Conservation (phyloP, 2,888 invertebrate species). For the Podotricha telesiphe region DNA sequence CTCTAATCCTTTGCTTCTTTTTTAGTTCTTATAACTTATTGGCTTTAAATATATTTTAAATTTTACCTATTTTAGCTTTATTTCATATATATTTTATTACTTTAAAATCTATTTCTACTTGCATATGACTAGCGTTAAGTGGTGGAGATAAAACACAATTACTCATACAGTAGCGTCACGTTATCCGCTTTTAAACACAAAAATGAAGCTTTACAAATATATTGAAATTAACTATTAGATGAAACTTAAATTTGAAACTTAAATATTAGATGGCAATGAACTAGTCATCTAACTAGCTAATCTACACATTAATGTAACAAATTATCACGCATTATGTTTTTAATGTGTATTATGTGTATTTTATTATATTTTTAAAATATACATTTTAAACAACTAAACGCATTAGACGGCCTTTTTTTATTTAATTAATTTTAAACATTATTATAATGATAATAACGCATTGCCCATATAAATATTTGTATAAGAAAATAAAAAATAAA, state of each 20-base stretch:
- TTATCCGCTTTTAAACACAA: slow-evolving; percentile 21
- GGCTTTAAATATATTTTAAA: not conserved
- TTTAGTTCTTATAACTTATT: not conserved
- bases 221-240: no score
- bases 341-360: no score
- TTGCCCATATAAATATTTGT: not conserved
- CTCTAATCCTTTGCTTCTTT: no score
- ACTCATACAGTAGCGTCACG: slow-evolving; percentile 16
- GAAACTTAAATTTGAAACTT: no score
- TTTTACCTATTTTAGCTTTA: not conserved
- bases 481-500: slow-evolving; percentile 9
- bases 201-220: not conserved
- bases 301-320: no score
- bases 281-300: no score
- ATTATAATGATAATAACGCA: not conserved
- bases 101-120: not conserved
- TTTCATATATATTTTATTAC: not conserved
- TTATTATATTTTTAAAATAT: no score
- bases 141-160: slow-evolving; percentile 20
- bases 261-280: no score
- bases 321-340: no score
- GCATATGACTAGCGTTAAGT: not conserved
- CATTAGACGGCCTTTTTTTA: not conserved
- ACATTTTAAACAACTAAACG: no score
- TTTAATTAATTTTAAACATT: not conserved